These are phyloP conservation scores for Parnassius apollo DNA, from an alignment of 2,888 invertebrate species.

Conservation along the genomic window DNA sequence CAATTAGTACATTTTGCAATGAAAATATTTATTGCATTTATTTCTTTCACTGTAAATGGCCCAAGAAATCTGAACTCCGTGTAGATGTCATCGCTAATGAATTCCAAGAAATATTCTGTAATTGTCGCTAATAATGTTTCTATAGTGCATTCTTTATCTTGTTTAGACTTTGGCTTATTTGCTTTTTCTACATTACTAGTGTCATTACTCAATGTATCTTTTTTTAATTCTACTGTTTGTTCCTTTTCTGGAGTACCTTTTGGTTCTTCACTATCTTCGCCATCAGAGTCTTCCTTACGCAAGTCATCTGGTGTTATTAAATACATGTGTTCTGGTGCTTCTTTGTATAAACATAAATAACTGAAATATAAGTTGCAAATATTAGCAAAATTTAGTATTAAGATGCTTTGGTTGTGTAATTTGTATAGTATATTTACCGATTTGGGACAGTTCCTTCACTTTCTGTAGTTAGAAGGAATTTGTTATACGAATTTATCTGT, in stretches of 20 bases:
- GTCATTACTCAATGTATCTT: neutral
- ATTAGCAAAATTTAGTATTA: no score
- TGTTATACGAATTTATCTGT: conserved; percentile 43
- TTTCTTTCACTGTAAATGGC: conserved; percentile 41
- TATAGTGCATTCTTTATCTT: conserved; percentile 24
- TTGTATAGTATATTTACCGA: conserved; percentile 40
- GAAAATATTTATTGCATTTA: conserved; percentile 41
- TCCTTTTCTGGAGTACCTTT: neutral
- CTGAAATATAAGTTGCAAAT: no score
- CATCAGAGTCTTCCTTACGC: conserved; percentile 29
- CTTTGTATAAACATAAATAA: conserved; percentile 50
- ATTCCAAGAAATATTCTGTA: conserved; percentile 47
- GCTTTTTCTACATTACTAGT: conserved; percentile 1
- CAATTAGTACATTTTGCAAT: conserved; percentile 35
- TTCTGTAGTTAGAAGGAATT: conserved; percentile 43
- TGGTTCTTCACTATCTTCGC: neutral
- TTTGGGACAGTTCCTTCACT: conserved; percentile 40
- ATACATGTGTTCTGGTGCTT: conserved; percentile 48
- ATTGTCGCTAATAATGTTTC: conserved; percentile 34
- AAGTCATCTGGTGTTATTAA: conserved; percentile 54
- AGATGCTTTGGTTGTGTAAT: neutral
- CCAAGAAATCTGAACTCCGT: conserved; percentile 55
- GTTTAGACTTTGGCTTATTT: conserved; percentile 29
- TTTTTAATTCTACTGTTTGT: neutral
- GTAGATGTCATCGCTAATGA: conserved; percentile 34